Evolutionary conservation across 2,797 vertebrate species (phyloP), one percentile per base, ranked within the genome.

Genomic region (Lophotriccus pileatus): DNA sequence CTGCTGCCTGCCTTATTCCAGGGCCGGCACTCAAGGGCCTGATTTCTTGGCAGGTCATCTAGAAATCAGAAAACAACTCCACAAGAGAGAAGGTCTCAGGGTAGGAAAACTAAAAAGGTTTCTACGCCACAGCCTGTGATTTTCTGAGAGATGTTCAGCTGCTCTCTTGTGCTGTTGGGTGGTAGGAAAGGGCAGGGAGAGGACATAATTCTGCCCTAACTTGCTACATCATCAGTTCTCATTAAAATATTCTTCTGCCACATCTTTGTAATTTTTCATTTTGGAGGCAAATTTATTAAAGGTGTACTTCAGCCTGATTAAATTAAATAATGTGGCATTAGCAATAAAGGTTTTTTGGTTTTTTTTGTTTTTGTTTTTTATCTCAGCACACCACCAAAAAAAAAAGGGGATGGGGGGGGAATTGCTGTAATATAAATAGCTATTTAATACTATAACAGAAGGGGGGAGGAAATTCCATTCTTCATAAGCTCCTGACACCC

Each of bases 201-300:
- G 75, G 81, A 82, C 44, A 39, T 75, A 77, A 84, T 56, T 93
- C 68, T 84, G 60, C 64, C 44, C 68, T 60, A 68, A 90, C 82
- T 94, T 85, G 92, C 91, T 89, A 63, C 78, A 52, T 93, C 90
- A 93, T 94, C 83, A 72, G 75, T 94, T 96, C 84, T 76, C 88
- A 86, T 94, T 85, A 89, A 91, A 95, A 94, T 75, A 93, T 89
- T 93, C 76, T 81, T 77, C 77, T 93, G 83, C 67, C 77, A 69
- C 56, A 39, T 77, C 90, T 95, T 55, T 28, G 53, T 75, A 67
- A 88, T 96, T 94, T 93, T 89, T 95, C 89, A 96, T 88, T 96
- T 92, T 23, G 32, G 77, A 97, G 87, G 75, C 72, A 95, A 92
- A 97, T 96, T 96, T 95, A 97, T 96, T 97, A 91, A 90, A 90